Percentiles rank a stretch among this genome's conserved stretches.
Evolutionary conservation across 2,888 invertebrate species (phyloP).

Genomic region (Candidula unifasciata): DNA sequence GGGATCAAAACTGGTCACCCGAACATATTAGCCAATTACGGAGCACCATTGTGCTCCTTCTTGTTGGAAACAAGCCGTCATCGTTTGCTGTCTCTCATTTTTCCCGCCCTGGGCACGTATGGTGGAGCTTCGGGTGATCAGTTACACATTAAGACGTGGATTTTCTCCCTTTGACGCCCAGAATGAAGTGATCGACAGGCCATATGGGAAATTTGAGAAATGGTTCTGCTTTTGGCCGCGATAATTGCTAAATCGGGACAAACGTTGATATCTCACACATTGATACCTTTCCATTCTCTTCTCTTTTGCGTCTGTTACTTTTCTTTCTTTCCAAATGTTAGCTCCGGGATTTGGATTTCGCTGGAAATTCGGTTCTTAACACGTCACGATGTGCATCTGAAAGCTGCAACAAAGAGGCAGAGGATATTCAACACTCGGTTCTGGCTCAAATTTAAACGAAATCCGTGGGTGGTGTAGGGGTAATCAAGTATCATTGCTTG

Average conservation of each 20-base stretch:
- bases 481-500: no score
- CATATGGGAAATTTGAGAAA: slow-evolving; percentile 29
- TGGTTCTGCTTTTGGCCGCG: not conserved
- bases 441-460: no score
- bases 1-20: not conserved
- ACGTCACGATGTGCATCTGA: not conserved
- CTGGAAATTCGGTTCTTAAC: no score
- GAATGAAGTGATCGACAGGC: not conserved
- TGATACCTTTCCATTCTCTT: not conserved
- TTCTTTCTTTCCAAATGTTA: not conserved
- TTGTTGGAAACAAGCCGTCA: not conserved
- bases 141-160: slow-evolving; percentile 42
- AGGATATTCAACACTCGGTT: no score
- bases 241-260: slow-evolving; percentile 28
- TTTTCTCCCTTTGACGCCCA: slow-evolving; percentile 20
- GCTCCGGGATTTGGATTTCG: no score
- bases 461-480: no score
- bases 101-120: slow-evolving; percentile 28
- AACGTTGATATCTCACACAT: slow-evolving; percentile 34
- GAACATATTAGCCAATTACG: slow-evolving; percentile 54
- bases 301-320: not conserved
- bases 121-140: not conserved
- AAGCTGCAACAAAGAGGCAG: no score
- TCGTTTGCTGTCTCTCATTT: slow-evolving; percentile 45
- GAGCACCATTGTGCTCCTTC: slow-evolving; percentile 38